Conservation (phyloP, 2,888 invertebrate genomes). For the Mesodorylaimus sp. region DNA sequence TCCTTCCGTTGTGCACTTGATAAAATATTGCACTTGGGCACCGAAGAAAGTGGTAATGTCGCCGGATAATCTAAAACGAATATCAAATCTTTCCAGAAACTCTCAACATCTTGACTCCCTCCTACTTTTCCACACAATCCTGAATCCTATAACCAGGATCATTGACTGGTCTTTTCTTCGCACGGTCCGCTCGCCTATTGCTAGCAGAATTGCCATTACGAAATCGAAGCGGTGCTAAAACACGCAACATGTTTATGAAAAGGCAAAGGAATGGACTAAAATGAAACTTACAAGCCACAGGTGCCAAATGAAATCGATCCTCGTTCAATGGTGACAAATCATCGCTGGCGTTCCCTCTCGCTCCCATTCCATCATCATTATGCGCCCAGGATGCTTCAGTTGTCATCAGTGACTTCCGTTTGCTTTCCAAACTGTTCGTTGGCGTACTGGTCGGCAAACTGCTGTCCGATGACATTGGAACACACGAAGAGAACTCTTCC, state of each 20-base stretch:
- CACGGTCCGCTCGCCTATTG: background rate
- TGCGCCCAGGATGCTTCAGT: too few species aligned
- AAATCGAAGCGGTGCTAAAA: conserved; percentile 3
- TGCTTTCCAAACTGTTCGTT: background rate
- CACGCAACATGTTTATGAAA: background rate
- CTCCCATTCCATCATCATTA: too few species aligned
- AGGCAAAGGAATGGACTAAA: background rate
- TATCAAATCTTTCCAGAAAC: background rate
- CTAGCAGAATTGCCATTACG: background rate
- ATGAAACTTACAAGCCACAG: background rate
- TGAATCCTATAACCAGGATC: conserved; percentile 23
- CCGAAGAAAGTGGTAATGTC: conserved; percentile 75
- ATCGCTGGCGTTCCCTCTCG: too few species aligned
- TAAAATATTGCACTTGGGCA: conserved; percentile 76
- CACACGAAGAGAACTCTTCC: background rate
- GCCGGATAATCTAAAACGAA: conserved; percentile 46
- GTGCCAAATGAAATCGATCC: background rate
- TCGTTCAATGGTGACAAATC: too few species aligned
- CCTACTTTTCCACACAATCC: conserved; percentile 23
- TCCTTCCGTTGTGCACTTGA: conserved; percentile 73
- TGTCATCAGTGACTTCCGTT: too few species aligned
- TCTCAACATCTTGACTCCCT: too few species aligned
- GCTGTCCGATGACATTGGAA: background rate
- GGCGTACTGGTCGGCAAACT: background rate
- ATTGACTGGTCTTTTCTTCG: conserved; percentile 2